Base-by-base conservation (phyloP, 2,113 vertebrate species). In the Marcusenius ussheri region DNA sequence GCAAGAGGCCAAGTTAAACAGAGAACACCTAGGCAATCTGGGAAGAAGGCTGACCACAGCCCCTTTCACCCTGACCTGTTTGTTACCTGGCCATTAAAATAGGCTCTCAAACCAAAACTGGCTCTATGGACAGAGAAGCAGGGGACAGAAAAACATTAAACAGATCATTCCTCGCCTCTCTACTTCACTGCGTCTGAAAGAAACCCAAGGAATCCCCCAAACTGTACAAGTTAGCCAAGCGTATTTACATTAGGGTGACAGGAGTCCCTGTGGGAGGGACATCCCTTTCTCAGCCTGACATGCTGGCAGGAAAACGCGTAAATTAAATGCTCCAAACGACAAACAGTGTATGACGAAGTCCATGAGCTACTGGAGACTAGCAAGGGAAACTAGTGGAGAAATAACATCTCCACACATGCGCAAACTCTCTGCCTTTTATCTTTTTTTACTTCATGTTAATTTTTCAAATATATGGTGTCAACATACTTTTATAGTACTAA, bases 161-260 rank as follows among this genome's bases (percentile, higher is more conserved):
- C 92, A 94, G 92, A 90, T 91, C 91, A 91, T 47, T 91, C 91
- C 90, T 89, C 86, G 84, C 90, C 87, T 92, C 84, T 92, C 90
- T 2, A 58, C 90, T 93, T 92, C 49, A 56, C 91, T 93, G 91
- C 27, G 90, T 92, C 91, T 93, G 93, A 95, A 93, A 95, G 74
- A 92, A 90, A 91, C 92, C 94, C 93, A 93, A 93, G 89, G 91
- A 93, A 93, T 95, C 92, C 90, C 93, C 92, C 90, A 94, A 93
- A 93, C 94, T 93, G 91, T 90, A 90, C 90, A 92, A 91, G 91
- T 91, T 93, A 94, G 94, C 93, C 94, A 89, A 94, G 94, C 92
- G 92, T 95, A 95, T 96, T 95, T 95, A 93, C 91, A 93, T 94
- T 94, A 94, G 92, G 35, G 47, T 93, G 93, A 92, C 84, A 53